Conservation (phyloP, 2,797 vertebrate genomes). For the Eulemur coronatus region DNA sequence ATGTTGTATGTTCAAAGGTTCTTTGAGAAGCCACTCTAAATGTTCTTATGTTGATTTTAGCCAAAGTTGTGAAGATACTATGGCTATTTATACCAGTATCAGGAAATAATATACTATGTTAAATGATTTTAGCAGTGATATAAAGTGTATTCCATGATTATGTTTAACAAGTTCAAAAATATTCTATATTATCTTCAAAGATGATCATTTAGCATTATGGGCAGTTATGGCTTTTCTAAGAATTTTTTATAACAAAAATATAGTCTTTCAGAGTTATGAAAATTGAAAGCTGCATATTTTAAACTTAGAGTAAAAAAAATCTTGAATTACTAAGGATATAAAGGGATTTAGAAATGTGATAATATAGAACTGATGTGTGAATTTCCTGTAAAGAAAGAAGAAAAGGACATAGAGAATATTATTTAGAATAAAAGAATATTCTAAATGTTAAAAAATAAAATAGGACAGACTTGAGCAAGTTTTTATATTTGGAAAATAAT, state of each 20-base stretch:
- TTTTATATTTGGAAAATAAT: not conserved
- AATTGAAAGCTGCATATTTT: not conserved
- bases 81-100: not conserved
- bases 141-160: not conserved
- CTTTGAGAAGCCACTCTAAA: not conserved
- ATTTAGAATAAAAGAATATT: not conserved
- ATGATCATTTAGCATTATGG: not conserved
- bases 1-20: not conserved
- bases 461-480: not conserved
- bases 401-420: not conserved
- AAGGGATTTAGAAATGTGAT: not conserved
- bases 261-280: not conserved
- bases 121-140: not conserved
- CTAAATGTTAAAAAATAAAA: not conserved
- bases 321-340: not conserved
- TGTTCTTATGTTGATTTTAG: not conserved
- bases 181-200: not conserved
- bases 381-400: not conserved
- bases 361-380: not conserved
- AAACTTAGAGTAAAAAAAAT: not conserved
- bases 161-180: not conserved
- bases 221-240: not conserved
- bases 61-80: not conserved
- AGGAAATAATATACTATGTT: not conserved
- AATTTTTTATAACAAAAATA: not conserved